phyloP scores from a whole-genome alignment of 2,797 vertebrate genomes.

The Craterocephalus amniculus region DNA sequence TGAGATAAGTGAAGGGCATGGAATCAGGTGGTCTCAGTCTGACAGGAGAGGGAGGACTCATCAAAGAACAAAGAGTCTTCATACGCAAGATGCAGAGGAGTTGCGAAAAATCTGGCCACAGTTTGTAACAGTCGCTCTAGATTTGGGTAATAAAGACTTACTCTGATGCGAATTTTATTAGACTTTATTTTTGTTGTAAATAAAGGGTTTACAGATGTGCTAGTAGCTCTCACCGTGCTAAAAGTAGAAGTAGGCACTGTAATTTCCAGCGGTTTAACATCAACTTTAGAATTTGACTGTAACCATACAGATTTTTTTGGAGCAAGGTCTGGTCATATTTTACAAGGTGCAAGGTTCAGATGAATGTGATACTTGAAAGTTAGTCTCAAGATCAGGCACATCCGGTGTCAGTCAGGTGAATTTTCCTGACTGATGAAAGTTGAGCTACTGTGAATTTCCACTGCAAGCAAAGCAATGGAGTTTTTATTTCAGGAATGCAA shows the following conservation, averaged over 20 bases:
- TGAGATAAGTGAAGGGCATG: conserved; percentile 42
- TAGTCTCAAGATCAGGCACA: neutral
- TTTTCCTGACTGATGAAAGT: neutral
- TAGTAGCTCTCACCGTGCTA: neutral
- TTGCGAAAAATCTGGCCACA: conserved; percentile 8
- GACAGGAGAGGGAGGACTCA: conserved; percentile 10
- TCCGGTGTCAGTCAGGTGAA: neutral
- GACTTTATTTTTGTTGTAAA: neutral
- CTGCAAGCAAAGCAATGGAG: neutral
- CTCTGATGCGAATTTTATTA: neutral
- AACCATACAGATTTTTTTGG: neutral
- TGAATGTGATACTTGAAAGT: neutral
- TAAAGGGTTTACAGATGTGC: neutral
- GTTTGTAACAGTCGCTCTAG: neutral
- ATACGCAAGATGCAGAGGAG: conserved; percentile 3
- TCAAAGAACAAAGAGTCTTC: conserved; percentile 29
- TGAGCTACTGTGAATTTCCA: neutral
- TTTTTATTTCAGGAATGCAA: neutral
- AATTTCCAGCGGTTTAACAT: neutral
- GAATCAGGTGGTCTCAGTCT: conserved; percentile 46
- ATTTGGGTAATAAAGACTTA: neutral
- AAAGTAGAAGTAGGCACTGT: neutral
- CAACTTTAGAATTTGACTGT: neutral
- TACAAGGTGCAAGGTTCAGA: neutral
- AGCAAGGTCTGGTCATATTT: neutral